A percentile compares a stretch with the other conserved stretches of the same genome.
Conservation (phyloP, 1,140 invertebrate species). For the Acyrthosiphon pisum region DNA sequence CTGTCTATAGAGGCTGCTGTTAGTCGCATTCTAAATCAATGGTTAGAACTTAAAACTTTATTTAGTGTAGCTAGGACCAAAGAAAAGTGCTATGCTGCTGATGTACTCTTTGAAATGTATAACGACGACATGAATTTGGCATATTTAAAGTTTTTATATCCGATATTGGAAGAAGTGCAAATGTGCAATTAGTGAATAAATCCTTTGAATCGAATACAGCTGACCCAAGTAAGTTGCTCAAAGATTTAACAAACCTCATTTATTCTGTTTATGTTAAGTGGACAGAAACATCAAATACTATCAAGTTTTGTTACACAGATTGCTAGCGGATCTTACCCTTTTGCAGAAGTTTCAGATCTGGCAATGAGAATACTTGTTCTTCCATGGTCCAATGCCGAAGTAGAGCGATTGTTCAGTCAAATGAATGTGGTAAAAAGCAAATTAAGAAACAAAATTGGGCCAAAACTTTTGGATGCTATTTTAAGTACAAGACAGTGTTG, state of each 20-base stretch:
- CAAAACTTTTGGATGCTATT: too few species aligned
- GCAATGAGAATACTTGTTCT: too few species aligned
- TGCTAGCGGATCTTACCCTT: too few species aligned
- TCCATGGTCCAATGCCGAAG: too few species aligned
- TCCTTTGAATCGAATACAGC: neutral
- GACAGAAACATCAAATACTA: too few species aligned
- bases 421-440: too few species aligned
- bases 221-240: neutral
- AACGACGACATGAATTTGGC: neutral
- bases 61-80: neutral
- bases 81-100: constrained; percentile 3
- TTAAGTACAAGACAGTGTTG: too few species aligned
- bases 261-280: neutral
- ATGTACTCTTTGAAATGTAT: neutral
- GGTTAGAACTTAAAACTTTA: neutral
- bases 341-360: too few species aligned
- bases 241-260: neutral
- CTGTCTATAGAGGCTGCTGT: neutral
- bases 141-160: neutral
- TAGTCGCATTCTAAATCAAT: neutral
- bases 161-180: neutral
- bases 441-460: too few species aligned
- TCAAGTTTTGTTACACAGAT: too few species aligned
- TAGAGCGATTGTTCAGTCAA: too few species aligned
- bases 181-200: neutral